Percentiles rank a stretch among this genome's conserved stretches.
Conservation (phyloP, 2,888 invertebrate species). For the Salticus scenicus region DNA sequence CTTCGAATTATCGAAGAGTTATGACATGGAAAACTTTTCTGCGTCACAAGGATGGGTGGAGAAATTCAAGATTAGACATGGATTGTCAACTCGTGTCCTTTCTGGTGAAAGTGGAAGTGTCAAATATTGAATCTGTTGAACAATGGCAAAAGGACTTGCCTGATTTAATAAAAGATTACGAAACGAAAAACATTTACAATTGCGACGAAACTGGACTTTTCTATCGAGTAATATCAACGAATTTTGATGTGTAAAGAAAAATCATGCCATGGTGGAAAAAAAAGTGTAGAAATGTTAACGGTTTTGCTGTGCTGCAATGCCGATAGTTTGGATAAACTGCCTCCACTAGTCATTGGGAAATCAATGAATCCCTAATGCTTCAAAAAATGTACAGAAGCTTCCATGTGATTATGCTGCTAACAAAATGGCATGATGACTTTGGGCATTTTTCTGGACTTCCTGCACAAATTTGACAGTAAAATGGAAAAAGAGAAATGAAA, state of each 20-base stretch:
- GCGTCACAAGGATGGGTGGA: too few relatives aligned
- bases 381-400: too few relatives aligned
- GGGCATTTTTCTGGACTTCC: not conserved
- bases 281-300: not conserved
- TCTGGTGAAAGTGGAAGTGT: too few relatives aligned
- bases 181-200: not conserved
- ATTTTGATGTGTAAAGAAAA: not conserved
- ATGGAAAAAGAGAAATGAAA: not conserved
- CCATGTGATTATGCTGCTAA: too few relatives aligned
- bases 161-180: too few relatives aligned
- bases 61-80: too few relatives aligned
- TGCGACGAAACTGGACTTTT: not conserved
- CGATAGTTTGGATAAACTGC: slow-evolving; percentile 11
- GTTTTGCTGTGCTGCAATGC: slow-evolving; percentile 20
- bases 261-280: not conserved
- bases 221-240: not conserved
- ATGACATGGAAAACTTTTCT: not conserved
- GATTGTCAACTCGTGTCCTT: too few relatives aligned
- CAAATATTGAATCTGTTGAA: too few relatives aligned
- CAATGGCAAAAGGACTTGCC: too few relatives aligned
- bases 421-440: not conserved
- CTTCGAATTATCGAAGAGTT: not conserved
- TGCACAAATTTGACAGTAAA: too few relatives aligned
- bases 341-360: slow-evolving; percentile 20
- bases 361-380: too few relatives aligned